phyloP scores from a whole-genome alignment of 2,113 vertebrate species.

The Saccopteryx leptura region DNA sequence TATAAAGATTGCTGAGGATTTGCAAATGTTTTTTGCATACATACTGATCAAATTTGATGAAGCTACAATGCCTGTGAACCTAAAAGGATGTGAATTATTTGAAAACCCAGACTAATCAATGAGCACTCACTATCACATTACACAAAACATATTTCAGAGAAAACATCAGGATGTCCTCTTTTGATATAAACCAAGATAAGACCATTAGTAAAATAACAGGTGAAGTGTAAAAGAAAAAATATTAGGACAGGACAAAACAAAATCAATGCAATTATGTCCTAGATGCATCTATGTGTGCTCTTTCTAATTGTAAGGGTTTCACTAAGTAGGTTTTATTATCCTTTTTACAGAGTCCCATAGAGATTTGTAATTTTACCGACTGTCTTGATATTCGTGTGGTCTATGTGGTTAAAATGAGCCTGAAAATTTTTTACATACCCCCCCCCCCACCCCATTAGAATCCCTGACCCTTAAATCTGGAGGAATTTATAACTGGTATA shows the following conservation, averaged over 20 bases:
- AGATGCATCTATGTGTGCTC: background rate
- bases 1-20: background rate
- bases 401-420: background rate
- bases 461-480: background rate
- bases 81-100: background rate
- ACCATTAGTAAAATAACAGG: background rate
- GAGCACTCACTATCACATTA: background rate
- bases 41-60: background rate
- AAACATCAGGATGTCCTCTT: background rate
- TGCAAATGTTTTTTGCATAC: background rate
- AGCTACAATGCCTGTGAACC: background rate
- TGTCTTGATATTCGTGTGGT: background rate
- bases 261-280: fast-evolving
- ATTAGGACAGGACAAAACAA: background rate
- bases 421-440: background rate
- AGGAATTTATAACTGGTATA: background rate
- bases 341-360: background rate
- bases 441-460: background rate
- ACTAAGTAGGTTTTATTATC: background rate
- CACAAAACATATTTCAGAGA: background rate
- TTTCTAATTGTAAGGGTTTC: background rate
- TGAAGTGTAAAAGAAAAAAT: background rate
- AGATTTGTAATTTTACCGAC: background rate
- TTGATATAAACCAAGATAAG: background rate
- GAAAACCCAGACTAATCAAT: background rate